Percentiles rank a stretch among this genome's conserved stretches.
These are phyloP conservation scores for Zosterops japonicus DNA, from an alignment of 2,113 vertebrate genomes.

Conservation along the genomic window DNA sequence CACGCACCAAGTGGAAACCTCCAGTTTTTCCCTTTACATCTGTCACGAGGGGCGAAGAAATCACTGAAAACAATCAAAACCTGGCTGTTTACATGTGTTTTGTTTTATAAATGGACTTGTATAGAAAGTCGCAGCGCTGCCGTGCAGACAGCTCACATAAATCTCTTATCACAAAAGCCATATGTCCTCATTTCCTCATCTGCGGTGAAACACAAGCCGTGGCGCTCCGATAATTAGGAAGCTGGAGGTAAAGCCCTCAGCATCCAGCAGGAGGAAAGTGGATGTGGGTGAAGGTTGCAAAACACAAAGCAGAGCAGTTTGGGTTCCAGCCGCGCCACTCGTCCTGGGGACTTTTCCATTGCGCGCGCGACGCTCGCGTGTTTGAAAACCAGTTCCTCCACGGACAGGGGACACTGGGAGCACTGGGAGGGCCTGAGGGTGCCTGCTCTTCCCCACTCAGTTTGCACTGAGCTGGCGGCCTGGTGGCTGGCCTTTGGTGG, in stretches of 20 bases:
- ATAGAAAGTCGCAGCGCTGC: conserved; percentile 29
- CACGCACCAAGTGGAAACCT: conserved; percentile 29
- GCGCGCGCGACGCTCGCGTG: rapidly evolving
- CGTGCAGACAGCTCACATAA: conserved; percentile 30
- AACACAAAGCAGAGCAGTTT: not conserved
- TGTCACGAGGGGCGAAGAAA: conserved; percentile 51
- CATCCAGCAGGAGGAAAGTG: conserved; percentile 12
- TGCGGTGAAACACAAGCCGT: not conserved
- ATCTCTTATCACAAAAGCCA: conserved; percentile 66
- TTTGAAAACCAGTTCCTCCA: not conserved
- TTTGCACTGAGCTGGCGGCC: not conserved
- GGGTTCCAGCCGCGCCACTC: not conserved
- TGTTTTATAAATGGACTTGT: conserved; percentile 58
- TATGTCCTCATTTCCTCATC: conserved; percentile 68
- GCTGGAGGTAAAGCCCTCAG: conserved; percentile 39
- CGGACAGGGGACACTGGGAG: rapidly evolving
- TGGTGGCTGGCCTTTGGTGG: not conserved
- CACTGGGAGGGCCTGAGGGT: not conserved
- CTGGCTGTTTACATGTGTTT: conserved; percentile 60
- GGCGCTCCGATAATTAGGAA: conserved; percentile 34
- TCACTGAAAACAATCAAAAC: conserved; percentile 37
- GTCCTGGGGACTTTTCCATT: not conserved
- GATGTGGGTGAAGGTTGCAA: conserved; percentile 42
- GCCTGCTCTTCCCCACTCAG: rapidly evolving
- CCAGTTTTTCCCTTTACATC: conserved; percentile 60